Base-by-base conservation (phyloP, 2,888 invertebrate genomes). In the Rutpela maculata region DNA sequence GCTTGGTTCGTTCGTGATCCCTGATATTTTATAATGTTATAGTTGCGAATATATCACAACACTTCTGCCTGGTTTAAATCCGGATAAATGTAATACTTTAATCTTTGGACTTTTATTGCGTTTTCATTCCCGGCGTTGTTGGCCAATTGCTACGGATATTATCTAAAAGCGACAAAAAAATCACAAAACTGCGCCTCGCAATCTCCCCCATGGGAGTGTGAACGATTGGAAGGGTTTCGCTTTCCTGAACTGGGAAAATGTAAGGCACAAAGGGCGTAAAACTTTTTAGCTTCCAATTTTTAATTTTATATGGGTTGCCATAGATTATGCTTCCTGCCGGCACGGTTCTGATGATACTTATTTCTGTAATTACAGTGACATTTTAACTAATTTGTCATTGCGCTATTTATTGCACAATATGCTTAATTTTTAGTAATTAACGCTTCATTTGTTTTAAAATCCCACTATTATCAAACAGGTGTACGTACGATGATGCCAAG, bases 101-200 rank as follows among this genome's bases (percentile, higher is more conserved):
- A 50, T 50, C 50, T 50, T 50, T 50, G n/a, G 50, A 50, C 50
- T 50, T 50, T 50, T 50, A 50, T 50, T 50, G 50, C 50, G 7
- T n/a, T 50, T 15, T n/a, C 50, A n/a, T 50, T n/a, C 15, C 50
- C 50, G 7, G n/a, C 12, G 50, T 50, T 50, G 50, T 50, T 50
- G 15, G 50, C 50, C 50, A 50, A 50, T 50, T 50, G 50, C 50
- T 50, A 50, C 50, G 50, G 12, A 50, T 50, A 50, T 50, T 50
- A 50, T 50, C 50, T 50, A 50, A 50, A 50, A 50, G 50, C 50
- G 50, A 50, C 50, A 50, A 50, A 50, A 50, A 50, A 50, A 50
- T 50, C 50, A 50, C 50, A 50, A n/a, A n/a, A n/a, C 15, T 50
- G 50, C 50, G 50, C 50, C 50, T 50, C 50, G 50, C 50, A 50